These are phyloP conservation scores for Cyprinus carpio DNA, from an alignment of 2,113 vertebrate species.

Conservation along the genomic window DNA sequence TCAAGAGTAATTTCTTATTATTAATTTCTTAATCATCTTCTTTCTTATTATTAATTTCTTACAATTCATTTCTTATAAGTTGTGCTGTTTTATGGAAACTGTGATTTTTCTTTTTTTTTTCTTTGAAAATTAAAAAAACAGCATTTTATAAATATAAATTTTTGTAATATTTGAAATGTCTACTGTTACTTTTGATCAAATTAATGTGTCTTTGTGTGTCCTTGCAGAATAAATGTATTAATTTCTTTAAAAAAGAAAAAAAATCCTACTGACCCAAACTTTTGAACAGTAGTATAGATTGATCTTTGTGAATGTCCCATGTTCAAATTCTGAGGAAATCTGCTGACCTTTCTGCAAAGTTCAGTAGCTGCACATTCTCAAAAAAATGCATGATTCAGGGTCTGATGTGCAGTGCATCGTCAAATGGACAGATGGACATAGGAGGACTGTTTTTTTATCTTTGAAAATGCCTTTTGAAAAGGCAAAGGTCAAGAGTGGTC, in stretches of 20 bases:
- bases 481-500: slow-evolving; percentile 12
- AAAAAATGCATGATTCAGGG: neutral
- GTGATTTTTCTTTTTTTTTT: neutral
- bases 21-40: too few species aligned
- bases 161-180: neutral
- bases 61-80: neutral
- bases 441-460: neutral
- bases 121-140: neutral
- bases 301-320: neutral
- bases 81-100: neutral
- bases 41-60: too few species aligned
- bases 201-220: neutral
- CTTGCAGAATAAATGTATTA: neutral
- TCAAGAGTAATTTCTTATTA: neutral
- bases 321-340: neutral
- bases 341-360: neutral
- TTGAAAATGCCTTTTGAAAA: slow-evolving; percentile 22
- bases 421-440: slow-evolving; percentile 13
- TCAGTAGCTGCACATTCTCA: neutral
- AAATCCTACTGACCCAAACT: neutral
- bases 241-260: neutral
- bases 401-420: slow-evolving; percentile 1
- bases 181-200: neutral
- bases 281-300: neutral
- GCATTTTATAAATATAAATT: neutral